Evolutionary conservation across 2,888 invertebrate genomes (phyloP).

Genomic region (Pinctada fucata): DNA sequence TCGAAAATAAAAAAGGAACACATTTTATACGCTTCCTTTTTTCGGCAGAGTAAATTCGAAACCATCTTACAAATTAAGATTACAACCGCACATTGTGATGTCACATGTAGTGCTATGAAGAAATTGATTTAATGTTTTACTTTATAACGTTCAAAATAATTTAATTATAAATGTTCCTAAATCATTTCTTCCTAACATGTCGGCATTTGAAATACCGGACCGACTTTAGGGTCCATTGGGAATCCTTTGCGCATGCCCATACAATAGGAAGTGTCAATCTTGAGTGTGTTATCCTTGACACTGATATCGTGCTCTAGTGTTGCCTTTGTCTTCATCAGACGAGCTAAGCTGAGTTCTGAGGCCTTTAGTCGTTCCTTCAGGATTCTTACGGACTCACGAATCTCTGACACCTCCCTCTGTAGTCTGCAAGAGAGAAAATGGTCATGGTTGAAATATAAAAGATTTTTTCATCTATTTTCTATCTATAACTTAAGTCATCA

Average conservation of each 20-base stretch:
- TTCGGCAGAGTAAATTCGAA: neutral
- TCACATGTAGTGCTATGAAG: constrained; percentile 16
- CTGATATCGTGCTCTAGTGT: constrained; percentile 90
- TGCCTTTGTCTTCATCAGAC: constrained; percentile 87
- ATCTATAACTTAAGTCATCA: no score
- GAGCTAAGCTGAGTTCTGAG: constrained; percentile 75
- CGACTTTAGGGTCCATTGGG: constrained; percentile 81
- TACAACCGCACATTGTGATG: constrained; percentile 1
- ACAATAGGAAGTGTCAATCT: constrained; percentile 95
- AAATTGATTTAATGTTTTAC: constrained; percentile 16
- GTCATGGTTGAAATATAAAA: no score
- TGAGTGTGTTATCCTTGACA: constrained; percentile 90
- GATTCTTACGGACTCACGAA: constrained; percentile 88
- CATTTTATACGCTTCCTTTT: neutral
- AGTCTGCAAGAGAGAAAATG: constrained; percentile 80
- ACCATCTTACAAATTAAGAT: constrained; percentile 17
- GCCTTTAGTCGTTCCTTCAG: constrained; percentile 87
- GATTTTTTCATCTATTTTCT: no score
- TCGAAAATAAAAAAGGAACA: neutral
- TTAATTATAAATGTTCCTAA: neutral
- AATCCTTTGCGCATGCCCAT: constrained; percentile 93
- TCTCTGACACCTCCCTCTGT: constrained; percentile 89
- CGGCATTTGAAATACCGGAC: constrained; percentile 76
- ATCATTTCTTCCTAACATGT: constrained; percentile 51
- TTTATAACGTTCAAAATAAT: constrained; percentile 11